Evolutionary conservation across 2,888 invertebrate species (phyloP), one percentile per base, ranked within the genome.

Genomic region (Camptogramma bilineatum): DNA sequence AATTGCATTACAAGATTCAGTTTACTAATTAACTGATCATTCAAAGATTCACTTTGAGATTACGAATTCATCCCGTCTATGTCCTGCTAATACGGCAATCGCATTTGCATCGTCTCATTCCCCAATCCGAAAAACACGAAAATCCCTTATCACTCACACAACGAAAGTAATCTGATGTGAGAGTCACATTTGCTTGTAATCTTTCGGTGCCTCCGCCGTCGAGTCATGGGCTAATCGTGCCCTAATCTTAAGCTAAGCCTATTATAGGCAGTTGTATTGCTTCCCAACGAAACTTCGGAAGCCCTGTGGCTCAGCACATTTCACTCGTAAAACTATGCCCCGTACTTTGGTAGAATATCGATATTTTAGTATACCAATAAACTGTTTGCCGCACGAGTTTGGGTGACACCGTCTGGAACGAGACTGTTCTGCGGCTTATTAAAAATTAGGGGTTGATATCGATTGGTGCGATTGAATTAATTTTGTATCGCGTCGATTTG

Each of bases 251-350:
- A 84, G 84, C 90, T 90, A 92, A 93, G 91, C 91, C 91, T 92
- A 91, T 93, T 92, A 92, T 79, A 84, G 84, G 87, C 91, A 91
- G 86, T 93, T 88, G 89, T 91, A 92, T 86, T 82, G 91, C 91
- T 92, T 92, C 91, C 87, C 87, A 86, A 85, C 91, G 86, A 92
- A 92, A 92, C 91, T 93, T 92, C 85, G 82, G 92, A 93, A 92
- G 91, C 91, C 91, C 88, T 87, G 91, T 85, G 55, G 55, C 86
- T 84, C 84, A 85, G 87, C 86, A 85, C 86, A 86, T 87, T 89
- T 86, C 73, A 82, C 84, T 87, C 90, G 88, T 91, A 91, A 90
- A 90, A 89, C 88, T 86, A 88, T 85, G 82, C 47, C 68, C 77
- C 76, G 76, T 83, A 86, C 82, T 85, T 82, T 73, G 71, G 81